phyloP scores from a whole-genome alignment of 2,888 invertebrate genomes.

The Platycnemis pennipes region DNA sequence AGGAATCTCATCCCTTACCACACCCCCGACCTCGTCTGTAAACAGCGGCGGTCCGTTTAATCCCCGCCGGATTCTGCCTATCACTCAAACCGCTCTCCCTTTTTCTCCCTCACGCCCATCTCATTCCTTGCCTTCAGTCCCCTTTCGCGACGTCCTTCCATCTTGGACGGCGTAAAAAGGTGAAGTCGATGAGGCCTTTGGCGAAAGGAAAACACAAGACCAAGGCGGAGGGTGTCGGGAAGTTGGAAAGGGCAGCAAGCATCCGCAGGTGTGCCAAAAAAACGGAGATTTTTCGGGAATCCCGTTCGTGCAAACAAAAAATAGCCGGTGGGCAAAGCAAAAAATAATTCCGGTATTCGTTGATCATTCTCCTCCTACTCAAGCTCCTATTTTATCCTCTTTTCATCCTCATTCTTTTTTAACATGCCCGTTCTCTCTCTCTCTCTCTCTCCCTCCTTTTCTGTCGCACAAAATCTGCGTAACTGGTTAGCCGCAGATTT shows the following conservation, averaged over 20 bases:
- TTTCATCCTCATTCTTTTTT: neutral
- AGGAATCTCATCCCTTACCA: neutral
- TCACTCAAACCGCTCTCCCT: neutral
- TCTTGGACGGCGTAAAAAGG: conserved; percentile 8
- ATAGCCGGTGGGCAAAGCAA: neutral
- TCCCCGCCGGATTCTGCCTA: neutral
- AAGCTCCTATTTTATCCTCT: neutral
- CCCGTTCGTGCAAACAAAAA: neutral
- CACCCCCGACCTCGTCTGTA: neutral
- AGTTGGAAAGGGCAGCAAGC: neutral
- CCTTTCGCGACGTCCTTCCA: conserved; percentile 4
- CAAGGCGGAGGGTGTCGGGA: neutral
- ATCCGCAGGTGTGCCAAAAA: conserved; percentile 48
- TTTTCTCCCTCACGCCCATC: neutral
- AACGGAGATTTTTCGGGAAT: conserved; percentile 39
- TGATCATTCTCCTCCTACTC: neutral
- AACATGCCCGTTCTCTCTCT: no score
- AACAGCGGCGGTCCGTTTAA: conserved; percentile 5
- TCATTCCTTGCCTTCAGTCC: neutral
- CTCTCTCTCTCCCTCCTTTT: neutral
- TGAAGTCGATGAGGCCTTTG: neutral
- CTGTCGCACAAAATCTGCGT: neutral
- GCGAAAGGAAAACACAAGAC: neutral
- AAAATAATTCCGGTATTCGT: neutral
- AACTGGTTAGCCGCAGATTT: neutral